Evolutionary conservation across 53 echinoderm and acorn worm genomes (phyloP).

Genomic region (Actinopyga echinites): DNA sequence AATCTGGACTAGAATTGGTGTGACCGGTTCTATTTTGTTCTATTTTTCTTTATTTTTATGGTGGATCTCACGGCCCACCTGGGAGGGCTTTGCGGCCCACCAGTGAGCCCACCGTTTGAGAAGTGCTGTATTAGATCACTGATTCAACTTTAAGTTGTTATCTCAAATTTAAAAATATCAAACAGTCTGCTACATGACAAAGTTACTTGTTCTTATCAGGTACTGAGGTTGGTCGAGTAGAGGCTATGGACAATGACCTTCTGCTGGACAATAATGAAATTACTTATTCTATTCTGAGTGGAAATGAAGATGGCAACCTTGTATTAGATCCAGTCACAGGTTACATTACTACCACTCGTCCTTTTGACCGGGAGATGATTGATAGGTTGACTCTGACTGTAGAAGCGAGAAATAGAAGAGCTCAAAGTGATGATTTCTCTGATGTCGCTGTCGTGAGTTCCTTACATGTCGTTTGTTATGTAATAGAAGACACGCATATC

Average conservation of each 20-base stretch:
- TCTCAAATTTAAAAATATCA: not conserved
- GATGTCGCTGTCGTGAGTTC: not conserved
- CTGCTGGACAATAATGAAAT: conserved; percentile 63
- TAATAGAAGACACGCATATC: too few species aligned
- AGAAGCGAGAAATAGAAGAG: conserved; percentile 62
- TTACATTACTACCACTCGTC: conserved; percentile 52
- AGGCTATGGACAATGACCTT: conserved; percentile 74
- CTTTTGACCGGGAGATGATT: conserved; percentile 68
- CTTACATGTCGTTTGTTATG: too few species aligned
- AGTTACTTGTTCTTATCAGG: conserved; percentile 31
- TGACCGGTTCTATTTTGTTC: too few species aligned
- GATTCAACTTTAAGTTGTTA: not conserved
- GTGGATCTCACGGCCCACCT: too few species aligned
- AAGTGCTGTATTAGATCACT: too few species aligned
- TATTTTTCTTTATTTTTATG: too few species aligned
- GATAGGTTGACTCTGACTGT: conserved; percentile 68
- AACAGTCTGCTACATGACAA: not conserved
- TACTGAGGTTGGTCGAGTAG: conserved; percentile 58
- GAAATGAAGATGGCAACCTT: conserved; percentile 59
- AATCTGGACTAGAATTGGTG: too few species aligned
- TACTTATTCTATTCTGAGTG: conserved; percentile 67
- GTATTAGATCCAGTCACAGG: conserved; percentile 64
- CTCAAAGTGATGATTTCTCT: not conserved
- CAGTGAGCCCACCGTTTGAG: too few species aligned
- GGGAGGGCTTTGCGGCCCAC: too few species aligned